Evolutionary conservation across 1,140 invertebrate genomes (phyloP), one percentile per base, ranked within the genome.

Genomic region (Bombus impatiens): DNA sequence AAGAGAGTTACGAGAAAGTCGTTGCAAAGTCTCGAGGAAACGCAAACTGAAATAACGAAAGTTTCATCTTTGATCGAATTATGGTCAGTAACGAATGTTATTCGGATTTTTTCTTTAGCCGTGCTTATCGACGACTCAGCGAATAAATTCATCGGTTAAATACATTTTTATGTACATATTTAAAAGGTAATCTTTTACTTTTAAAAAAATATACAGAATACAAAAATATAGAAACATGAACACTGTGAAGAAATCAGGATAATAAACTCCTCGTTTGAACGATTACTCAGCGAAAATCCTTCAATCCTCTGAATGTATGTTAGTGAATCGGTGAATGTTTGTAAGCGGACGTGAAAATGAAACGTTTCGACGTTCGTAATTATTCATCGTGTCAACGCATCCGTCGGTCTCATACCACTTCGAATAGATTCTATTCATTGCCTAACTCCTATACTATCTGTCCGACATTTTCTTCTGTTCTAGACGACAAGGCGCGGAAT

Each of bases 361-460:
- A 83, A 91, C 83, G 82, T 91, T 91, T 91, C 89, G 90, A 90
- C 84, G 86, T 79, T 71, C 28, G 86, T 81, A 90, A 91, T 91
- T 91, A 91, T 91, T 92, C 91, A 91, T 87, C 40, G 62, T 88
- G 90, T 91, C 90, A 77, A 65, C 59, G 75, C 86, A 89, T 86
- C 81, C 81, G 86, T 74, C 80, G 80, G 83, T 82, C 82, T 89
- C 77, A n/a, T 75, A 67, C 71, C 57, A 22, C 71, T 68, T 84
- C 76, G 86, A 81, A 77, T 78, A 78, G 71, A 91, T 88, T 67
- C 86, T 89, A 91, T 90, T 91, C 88, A 88, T 91, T 91, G 86
- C 67, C 74, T 35, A 71, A 47, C 59, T 44, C 44, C 78, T 85
- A 65, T 65, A 72, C 87, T 77, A 78, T 84, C 71, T 47, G 70